phyloP scores from a whole-genome alignment of 2,797 vertebrate genomes.

The Chiloscyllium punctatum region DNA sequence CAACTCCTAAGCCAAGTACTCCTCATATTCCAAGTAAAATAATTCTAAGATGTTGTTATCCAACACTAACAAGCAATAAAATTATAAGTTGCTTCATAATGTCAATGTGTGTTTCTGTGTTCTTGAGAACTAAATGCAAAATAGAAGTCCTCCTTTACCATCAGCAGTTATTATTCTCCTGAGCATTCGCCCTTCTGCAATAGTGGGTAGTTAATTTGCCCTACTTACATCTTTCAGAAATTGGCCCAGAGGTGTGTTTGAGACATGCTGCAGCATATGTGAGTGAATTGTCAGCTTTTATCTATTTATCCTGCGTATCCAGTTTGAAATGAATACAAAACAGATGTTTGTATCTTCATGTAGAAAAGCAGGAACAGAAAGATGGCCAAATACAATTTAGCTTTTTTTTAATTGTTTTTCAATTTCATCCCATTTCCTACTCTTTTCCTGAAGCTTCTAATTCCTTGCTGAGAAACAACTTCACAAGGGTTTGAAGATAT shows the following conservation, averaged over 20 bases:
- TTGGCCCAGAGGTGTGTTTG: not conserved
- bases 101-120: not conserved
- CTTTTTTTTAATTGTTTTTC: not conserved
- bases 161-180: not conserved
- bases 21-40: not conserved
- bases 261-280: not conserved
- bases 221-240: not conserved
- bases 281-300: conserved; percentile 11
- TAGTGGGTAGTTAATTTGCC: not conserved
- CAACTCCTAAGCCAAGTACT: not conserved
- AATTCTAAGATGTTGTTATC: not conserved
- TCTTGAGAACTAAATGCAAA: not conserved
- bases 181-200: not conserved
- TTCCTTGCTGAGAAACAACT: not conserved
- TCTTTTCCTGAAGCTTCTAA: not conserved
- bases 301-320: not conserved
- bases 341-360: not conserved
- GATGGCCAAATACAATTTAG: not conserved
- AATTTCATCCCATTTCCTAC: not conserved
- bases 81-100: not conserved
- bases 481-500: not conserved
- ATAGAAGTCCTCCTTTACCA: not conserved
- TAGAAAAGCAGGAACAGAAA: not conserved
- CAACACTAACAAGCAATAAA: not conserved
- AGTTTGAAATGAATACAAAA: not conserved